Base-by-base conservation (phyloP, 2,113 vertebrate species). In the Prunella fulvescens region DNA sequence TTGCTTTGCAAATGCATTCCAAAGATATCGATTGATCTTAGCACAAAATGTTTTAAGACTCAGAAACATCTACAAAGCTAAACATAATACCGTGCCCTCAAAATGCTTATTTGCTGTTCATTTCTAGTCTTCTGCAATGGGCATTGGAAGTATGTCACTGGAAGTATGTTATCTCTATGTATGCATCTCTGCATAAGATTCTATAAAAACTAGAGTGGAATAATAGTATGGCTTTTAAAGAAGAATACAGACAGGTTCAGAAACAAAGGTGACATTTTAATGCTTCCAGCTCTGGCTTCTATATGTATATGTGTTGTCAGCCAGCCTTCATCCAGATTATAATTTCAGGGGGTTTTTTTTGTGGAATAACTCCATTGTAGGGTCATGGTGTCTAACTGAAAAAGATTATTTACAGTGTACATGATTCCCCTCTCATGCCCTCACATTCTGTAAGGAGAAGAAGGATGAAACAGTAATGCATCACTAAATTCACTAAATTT, bases 331-430 rank as follows among this genome's bases (percentile, higher is more conserved):
- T 42, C 11, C n/a, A 66, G 42, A 23, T 65, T 92, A 61, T 69
- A 69, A 86, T 81, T 93, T 93, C 54, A 42, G 9, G n/a, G n/a
- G n/a, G n/a, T n/a, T 77, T 85, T 94, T 95, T 50, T 42, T 88
- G 23, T 66, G 42, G 14, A 70, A 31, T 73, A 47, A 11, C 62
- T 90, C 25, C 42, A 81, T 3, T 35, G 11, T 58, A 39, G 56
- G 35, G 33, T 42, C 33, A 73, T 8, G 5, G 11, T 0, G 1
- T 81, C 88, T 67, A 48, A 66, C 7, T 56, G 26, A 64, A 78
- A 1, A 7, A 82, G 29, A 33, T 73, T 72, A 69, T 50, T 60
- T 62, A 42, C 4, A 29, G 14, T 40, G 26, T 4, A 50, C 39
- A 19, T 25, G 3, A 66, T 71, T 65, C 19, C 45, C 56, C 10